Evolutionary conservation across 2,113 vertebrate genomes (phyloP).

Genomic region (Actenoides hombroni): DNA sequence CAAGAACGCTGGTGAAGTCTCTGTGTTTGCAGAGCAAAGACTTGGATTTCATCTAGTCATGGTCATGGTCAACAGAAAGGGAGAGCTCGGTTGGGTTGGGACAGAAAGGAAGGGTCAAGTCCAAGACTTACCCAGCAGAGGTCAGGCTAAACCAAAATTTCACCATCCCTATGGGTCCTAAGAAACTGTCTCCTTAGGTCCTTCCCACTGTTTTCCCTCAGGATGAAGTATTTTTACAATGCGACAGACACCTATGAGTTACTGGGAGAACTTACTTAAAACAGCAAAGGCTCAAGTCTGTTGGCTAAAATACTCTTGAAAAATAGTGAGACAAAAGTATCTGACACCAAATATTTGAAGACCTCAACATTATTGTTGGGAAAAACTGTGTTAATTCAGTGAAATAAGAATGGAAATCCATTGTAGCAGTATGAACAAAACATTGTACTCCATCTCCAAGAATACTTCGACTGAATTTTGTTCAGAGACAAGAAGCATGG

Average conservation of each 20-base stretch:
- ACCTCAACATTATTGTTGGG: background rate
- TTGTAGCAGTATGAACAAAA: background rate
- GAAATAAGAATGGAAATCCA: background rate
- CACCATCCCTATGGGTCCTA: background rate
- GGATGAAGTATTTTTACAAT: background rate
- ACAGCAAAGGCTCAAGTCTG: background rate
- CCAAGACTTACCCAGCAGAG: conserved; percentile 31
- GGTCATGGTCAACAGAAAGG: background rate
- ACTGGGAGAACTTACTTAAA: background rate
- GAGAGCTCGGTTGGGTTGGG: background rate
- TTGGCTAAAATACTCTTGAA: background rate
- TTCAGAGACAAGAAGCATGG: background rate
- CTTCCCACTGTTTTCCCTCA: background rate
- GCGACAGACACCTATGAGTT: background rate
- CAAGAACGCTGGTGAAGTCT: background rate
- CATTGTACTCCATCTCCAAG: background rate
- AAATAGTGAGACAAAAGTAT: background rate
- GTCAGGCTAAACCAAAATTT: conserved; percentile 45
- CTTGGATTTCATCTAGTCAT: background rate
- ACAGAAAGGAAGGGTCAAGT: background rate
- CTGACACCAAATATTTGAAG: background rate
- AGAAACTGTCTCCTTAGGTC: background rate
- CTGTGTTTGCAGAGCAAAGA: background rate
- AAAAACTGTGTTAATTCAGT: background rate
- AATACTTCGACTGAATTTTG: background rate